Evolutionary conservation across 2,888 invertebrate species (phyloP).

Genomic region (Eupithecia pulchellata): DNA sequence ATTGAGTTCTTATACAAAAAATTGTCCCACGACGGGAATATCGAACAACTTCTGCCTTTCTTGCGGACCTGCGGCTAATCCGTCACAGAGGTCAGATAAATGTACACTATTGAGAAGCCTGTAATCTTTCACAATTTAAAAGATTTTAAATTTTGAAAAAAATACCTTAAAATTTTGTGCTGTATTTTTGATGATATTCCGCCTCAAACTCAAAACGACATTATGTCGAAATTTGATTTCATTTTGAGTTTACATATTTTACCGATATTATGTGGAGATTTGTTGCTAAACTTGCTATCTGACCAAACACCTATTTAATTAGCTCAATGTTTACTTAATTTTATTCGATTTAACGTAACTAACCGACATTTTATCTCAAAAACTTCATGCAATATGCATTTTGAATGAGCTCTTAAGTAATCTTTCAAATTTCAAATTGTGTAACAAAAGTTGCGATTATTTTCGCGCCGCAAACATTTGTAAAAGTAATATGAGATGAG

Average conservation of each 20-base stretch:
- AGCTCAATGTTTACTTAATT: conserved; percentile 29
- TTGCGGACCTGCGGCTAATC: neutral
- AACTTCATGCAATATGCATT: conserved; percentile 38
- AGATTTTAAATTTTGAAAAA: no score
- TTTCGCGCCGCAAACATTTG: no score
- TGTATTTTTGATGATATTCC: neutral
- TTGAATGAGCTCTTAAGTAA: conserved; percentile 42
- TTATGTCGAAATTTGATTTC: neutral
- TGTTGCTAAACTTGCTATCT: conserved; percentile 34
- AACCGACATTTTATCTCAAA: conserved; percentile 35
- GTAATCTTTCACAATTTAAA: no score
- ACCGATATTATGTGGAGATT: conserved; percentile 35
- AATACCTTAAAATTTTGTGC: neutral
- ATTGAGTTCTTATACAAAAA: no score
- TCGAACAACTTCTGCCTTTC: no score
- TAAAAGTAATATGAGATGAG: no score
- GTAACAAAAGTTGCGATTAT: neutral
- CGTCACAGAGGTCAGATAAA: neutral
- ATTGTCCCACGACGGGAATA: no score
- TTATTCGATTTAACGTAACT: conserved; percentile 41
- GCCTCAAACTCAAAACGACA: neutral
- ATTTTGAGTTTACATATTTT: conserved; percentile 30
- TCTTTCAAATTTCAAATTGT: conserved; percentile 15
- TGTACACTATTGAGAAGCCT: neutral
- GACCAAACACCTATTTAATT: conserved; percentile 34